phyloP scores from a whole-genome alignment of 2,113 vertebrate genomes.

The Tyrannus savana region DNA sequence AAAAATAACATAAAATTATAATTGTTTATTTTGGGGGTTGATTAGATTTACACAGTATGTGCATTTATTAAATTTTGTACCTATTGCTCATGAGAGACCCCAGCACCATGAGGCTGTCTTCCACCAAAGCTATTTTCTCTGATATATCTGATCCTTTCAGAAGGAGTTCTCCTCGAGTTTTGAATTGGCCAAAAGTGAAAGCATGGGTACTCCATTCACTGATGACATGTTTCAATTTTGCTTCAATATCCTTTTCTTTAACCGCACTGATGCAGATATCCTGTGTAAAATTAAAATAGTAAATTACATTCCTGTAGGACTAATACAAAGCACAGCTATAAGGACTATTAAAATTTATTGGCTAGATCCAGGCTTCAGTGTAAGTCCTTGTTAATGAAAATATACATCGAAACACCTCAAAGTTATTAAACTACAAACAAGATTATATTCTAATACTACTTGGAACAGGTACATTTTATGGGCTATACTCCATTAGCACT shows the following conservation, averaged over 20 bases:
- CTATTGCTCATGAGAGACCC: constrained; percentile 84
- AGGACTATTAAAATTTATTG: not conserved
- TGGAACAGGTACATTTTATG: not conserved
- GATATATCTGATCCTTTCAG: constrained; percentile 79
- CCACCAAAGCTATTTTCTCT: constrained; percentile 80
- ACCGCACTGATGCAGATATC: constrained; percentile 84
- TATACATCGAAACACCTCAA: not conserved
- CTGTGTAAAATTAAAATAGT: constrained; percentile 58
- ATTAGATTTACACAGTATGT: not conserved
- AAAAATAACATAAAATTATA: not conserved
- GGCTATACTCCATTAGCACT: not conserved
- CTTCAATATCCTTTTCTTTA: constrained; percentile 87
- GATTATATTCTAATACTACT: not conserved
- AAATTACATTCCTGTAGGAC: not conserved
- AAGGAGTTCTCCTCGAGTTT: constrained; percentile 82
- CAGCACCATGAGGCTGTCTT: constrained; percentile 86
- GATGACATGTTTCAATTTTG: constrained; percentile 79
- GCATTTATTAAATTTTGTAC: constrained; percentile 41
- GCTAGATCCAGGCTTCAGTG: not conserved
- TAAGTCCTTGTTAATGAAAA: not conserved
- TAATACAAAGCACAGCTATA: not conserved
- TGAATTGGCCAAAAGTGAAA: constrained; percentile 81
- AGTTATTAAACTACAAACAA: not conserved
- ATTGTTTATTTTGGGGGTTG: not conserved
- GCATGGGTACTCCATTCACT: constrained; percentile 78